These are phyloP conservation scores for Colletes latitarsis DNA, from an alignment of 1,140 invertebrate genomes.

Conservation along the genomic window DNA sequence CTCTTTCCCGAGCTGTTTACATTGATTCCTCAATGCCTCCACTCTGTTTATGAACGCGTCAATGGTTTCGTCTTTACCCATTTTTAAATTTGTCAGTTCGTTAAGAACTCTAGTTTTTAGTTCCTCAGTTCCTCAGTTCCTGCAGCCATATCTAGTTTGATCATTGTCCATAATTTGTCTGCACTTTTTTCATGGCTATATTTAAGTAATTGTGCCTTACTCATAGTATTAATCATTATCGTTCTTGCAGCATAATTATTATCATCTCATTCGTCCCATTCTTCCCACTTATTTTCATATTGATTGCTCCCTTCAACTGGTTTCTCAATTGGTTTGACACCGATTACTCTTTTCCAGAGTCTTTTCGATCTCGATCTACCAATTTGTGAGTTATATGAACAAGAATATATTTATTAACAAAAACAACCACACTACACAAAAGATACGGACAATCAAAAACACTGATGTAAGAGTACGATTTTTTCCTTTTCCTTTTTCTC, in stretches of 20 bases:
- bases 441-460: no score
- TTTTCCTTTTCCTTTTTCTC: no score
- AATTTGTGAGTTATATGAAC: no score
- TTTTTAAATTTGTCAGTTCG: constrained; percentile 1
- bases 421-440: no score
- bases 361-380: neutral
- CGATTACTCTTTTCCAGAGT: neutral
- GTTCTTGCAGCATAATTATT: constrained; percentile 8
- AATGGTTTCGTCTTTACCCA: neutral
- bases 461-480: no score
- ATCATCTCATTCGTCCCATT: constrained; percentile 22
- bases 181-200: constrained; percentile 16
- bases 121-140: neutral
- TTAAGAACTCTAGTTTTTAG: neutral
- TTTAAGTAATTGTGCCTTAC: constrained; percentile 2
- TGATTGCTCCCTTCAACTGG: neutral
- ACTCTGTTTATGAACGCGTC: neutral
- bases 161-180: constrained; percentile 7
- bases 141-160: constrained; percentile 13
- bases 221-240: constrained; percentile 16
- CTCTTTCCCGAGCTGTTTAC: neutral
- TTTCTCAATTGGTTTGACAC: neutral
- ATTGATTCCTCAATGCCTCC: constrained; percentile 5
- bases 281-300: neutral
- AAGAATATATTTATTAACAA: no score